Base-by-base conservation (phyloP, 92 coral and sea anemone genomes). In the Siderastrea radians region DNA sequence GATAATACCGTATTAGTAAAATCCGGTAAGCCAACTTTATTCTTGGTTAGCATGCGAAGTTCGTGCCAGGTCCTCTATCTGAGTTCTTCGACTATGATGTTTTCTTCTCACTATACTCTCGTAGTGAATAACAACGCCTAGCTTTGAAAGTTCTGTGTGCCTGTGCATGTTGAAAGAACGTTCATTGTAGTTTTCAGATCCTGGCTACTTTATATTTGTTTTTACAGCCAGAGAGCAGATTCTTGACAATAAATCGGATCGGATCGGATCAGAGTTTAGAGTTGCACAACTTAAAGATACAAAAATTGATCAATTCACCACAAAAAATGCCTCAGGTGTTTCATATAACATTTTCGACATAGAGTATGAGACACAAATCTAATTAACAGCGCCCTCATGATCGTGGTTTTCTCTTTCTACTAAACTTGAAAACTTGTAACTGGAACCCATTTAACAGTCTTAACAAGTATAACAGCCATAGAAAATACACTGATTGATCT, bases 181-280 rank as follows among this genome's bases (percentile, higher is more conserved):
- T 26, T 26, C 80, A 57, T 55, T 58, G 54, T 3, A 13, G 12
- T 2, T 43, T 44, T 16, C 11, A 78, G 44, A 61, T 62, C 52
- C 6, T 64, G 58, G 46, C 51, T 15, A 4, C 47, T 50, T 49
- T 7, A 19, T 19, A 46, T 69, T 69, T 45, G 69, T 71, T 70
- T 10, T 58, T 51, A 45, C 74, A 38, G 11, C 26, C 63, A 14
- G 19, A 70, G 86, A 58, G 45, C 58, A 16, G 67, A 82, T 70
- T 82, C 68, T 70, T 54, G 49, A 81, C 45, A 57, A 19, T 12
- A 81, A 53, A 68, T 81, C 85, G 75, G 85, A 64, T 79, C 72
- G 83, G 83, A 79, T 49, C 59, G 83, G 61, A 48, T 79, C 71
- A 79, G 57, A 79, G 83, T 17, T 79, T 64, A 53, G 72, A 63